These are phyloP conservation scores for Platerodrilus igneus DNA, from an alignment of 2,888 invertebrate genomes.

Conservation along the genomic window DNA sequence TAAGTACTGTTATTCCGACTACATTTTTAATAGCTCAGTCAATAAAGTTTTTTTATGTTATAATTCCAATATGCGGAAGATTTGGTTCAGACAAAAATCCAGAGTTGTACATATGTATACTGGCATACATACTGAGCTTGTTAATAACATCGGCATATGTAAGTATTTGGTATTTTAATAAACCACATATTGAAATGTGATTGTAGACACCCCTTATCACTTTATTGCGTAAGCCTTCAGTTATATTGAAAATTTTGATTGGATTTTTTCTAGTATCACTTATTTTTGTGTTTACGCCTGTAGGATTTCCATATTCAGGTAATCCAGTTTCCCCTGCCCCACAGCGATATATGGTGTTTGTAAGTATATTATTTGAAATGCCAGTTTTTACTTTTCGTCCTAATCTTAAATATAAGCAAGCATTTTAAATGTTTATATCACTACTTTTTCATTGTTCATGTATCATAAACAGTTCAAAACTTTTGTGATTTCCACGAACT, in stretches of 20 bases:
- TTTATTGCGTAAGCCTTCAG: constrained; percentile 32
- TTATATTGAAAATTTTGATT: constrained; percentile 31
- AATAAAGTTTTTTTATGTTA: constrained; percentile 16
- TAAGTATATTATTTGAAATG: constrained; percentile 31
- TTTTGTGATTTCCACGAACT: no score
- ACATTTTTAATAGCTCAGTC: constrained; percentile 21
- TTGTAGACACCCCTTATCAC: constrained; percentile 37
- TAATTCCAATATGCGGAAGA: constrained; percentile 47
- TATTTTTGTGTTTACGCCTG: constrained; percentile 56
- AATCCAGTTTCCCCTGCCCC: constrained; percentile 56
- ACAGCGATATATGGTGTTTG: constrained; percentile 56
- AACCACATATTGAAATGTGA: no score
- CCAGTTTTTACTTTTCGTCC: not conserved
- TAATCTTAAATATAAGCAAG: not conserved
- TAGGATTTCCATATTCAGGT: constrained; percentile 68
- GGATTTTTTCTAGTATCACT: constrained; percentile 37
- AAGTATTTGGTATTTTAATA: no score
- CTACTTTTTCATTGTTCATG: no score
- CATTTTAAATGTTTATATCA: no score
- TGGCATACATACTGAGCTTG: constrained; percentile 43
- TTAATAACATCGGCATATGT: constrained; percentile 45
- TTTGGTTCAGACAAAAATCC: constrained; percentile 49
- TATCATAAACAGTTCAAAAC: no score
- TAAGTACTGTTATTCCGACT: constrained; percentile 24
- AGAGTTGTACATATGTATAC: constrained; percentile 47